phyloP scores from a whole-genome alignment of 1,140 invertebrate genomes.

The Atta cephalotes region DNA sequence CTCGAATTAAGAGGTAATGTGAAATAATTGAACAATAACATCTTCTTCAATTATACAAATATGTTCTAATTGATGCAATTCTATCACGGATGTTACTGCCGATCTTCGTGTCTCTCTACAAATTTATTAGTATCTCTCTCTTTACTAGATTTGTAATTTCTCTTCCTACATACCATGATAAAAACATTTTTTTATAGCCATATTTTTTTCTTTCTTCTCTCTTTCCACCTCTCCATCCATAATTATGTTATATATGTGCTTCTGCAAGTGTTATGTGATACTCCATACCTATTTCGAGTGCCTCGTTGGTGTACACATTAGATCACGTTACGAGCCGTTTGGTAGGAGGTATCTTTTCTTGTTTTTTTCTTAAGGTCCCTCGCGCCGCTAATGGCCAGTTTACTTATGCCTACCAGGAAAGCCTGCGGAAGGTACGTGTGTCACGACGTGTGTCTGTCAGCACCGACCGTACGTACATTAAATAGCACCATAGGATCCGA shows the following conservation, averaged over 20 bases:
- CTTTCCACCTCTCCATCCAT: constrained; percentile 42
- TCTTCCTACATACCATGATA: neutral
- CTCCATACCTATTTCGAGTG: constrained; percentile 70
- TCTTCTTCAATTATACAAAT: neutral
- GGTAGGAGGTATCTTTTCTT: constrained; percentile 83
- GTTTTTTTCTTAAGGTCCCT: constrained; percentile 86
- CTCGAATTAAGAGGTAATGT: neutral
- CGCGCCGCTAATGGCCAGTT: constrained; percentile 85
- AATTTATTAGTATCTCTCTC: constrained; percentile 30
- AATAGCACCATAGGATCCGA: constrained; percentile 67
- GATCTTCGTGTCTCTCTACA: constrained; percentile 72
- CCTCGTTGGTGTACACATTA: constrained; percentile 77
- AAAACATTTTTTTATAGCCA: constrained; percentile 18
- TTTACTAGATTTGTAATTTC: constrained; percentile 1
- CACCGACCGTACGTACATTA: constrained; percentile 80
- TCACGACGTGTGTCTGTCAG: constrained; percentile 73
- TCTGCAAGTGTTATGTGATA: constrained; percentile 75
- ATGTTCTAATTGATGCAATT: neutral
- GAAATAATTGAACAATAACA: neutral
- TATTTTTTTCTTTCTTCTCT: constrained; percentile 21
- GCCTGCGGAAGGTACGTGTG: constrained; percentile 85
- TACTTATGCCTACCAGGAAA: constrained; percentile 87
- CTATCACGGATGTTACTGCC: neutral
- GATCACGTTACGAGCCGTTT: constrained; percentile 77
- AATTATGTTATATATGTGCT: constrained; percentile 74